Conservation (phyloP, 2,797 vertebrate genomes). For the Cirrhinus mrigala region DNA sequence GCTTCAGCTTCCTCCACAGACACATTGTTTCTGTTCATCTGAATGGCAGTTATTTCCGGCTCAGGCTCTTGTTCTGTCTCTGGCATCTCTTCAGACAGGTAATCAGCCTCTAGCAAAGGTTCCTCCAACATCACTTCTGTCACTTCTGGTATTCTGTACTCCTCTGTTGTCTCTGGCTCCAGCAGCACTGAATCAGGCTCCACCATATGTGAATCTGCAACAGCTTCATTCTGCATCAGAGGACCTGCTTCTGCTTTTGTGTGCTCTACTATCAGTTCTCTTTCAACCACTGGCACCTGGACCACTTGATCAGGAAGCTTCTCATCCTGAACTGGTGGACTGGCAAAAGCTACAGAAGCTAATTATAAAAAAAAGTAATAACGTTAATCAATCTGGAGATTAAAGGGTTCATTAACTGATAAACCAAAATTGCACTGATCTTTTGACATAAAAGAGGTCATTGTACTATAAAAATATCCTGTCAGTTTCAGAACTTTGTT, state of each 20-base stretch:
- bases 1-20: background rate
- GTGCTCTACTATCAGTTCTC: background rate
- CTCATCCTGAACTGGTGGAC: constrained; percentile 49
- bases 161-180: constrained; percentile 23
- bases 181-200: background rate
- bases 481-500: too few relatives aligned
- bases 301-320: too few relatives aligned
- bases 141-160: background rate
- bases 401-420: too few relatives aligned
- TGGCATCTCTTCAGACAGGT: constrained; percentile 24
- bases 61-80: background rate
- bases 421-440: too few relatives aligned
- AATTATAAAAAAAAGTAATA: background rate
- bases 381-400: background rate
- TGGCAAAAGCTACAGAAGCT: constrained; percentile 17
- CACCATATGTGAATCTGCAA: background rate
- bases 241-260: constrained; percentile 13
- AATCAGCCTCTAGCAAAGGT: constrained; percentile 11
- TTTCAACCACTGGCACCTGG: background rate
- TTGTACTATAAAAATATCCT: too few relatives aligned
- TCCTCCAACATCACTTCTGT: background rate
- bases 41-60: background rate
- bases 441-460: too few relatives aligned
- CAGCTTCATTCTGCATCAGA: constrained; percentile 23
- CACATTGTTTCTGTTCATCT: background rate